phyloP scores from a whole-genome alignment of 2,888 invertebrate genomes.

The Tholera decimalis region DNA sequence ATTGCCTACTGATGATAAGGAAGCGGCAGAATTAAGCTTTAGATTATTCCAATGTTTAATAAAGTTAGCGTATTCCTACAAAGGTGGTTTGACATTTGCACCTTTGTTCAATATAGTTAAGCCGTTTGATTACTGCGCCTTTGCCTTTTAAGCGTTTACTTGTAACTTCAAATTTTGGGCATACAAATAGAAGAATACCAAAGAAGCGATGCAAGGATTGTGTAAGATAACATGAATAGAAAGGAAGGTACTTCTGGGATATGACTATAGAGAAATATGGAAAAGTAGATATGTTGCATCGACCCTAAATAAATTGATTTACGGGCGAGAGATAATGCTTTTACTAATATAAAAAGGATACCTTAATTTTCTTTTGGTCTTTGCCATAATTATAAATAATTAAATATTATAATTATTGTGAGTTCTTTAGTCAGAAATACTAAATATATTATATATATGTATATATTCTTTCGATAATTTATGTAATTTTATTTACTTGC shows the following conservation, averaged over 20 bases:
- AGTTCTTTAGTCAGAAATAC: too few relatives aligned
- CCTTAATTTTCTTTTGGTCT: too few relatives aligned
- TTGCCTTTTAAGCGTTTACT: conserved; percentile 12
- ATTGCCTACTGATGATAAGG: conserved; percentile 53
- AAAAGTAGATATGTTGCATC: not conserved
- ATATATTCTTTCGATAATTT: too few relatives aligned
- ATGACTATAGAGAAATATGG: not conserved
- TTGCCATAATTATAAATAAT: too few relatives aligned
- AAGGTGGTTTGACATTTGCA: conserved; percentile 39
- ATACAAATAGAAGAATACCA: not conserved
- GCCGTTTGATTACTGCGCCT: conserved; percentile 18
- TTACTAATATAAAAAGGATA: conserved; percentile 1
- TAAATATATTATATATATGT: too few relatives aligned
- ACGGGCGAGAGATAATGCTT: not conserved
- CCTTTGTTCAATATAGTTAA: conserved; percentile 25
- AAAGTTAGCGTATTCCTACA: conserved; percentile 25
- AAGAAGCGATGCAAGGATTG: not conserved
- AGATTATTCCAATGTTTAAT: conserved; percentile 43
- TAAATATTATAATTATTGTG: too few relatives aligned
- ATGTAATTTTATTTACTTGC: too few relatives aligned
- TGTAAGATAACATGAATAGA: not conserved
- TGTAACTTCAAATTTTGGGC: too few relatives aligned
- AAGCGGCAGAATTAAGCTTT: conserved; percentile 32
- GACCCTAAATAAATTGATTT: not conserved
- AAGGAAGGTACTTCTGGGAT: not conserved